Conservation (phyloP, 2,888 invertebrate species). For the Metalampra italica region DNA sequence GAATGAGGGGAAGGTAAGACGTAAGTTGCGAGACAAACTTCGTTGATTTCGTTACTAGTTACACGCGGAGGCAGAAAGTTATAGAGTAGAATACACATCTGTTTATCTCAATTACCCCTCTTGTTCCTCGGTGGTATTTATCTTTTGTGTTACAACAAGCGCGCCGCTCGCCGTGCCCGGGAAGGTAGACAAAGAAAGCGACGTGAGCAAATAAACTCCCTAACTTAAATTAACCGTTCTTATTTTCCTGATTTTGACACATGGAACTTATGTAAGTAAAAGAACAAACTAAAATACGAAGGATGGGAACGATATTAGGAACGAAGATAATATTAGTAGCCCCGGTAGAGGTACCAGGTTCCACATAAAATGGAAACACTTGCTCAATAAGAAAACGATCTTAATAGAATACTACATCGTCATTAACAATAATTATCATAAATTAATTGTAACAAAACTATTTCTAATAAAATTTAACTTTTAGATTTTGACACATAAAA, state of each 20-base stretch:
- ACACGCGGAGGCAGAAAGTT: conserved; percentile 55
- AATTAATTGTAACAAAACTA: too few species aligned
- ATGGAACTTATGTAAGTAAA: conserved; percentile 44
- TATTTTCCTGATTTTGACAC: conserved; percentile 60
- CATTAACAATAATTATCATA: too few species aligned
- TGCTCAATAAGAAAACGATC: too few species aligned
- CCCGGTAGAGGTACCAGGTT: too few species aligned
- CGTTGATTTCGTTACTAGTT: conserved; percentile 58
- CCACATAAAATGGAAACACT: too few species aligned
- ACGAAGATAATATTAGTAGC: conserved; percentile 26
- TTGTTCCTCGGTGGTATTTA: conserved; percentile 65
- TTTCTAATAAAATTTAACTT: too few species aligned
- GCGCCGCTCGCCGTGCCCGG: conserved; percentile 36
- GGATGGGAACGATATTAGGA: background rate
- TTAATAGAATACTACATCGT: too few species aligned
- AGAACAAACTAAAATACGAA: conserved; percentile 23
- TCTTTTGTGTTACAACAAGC: conserved; percentile 64
- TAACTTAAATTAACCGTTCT: conserved; percentile 58
- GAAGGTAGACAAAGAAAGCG: conserved; percentile 61
- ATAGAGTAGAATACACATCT: conserved; percentile 60
- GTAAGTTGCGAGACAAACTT: conserved; percentile 50
- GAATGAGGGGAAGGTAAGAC: conserved; percentile 9
- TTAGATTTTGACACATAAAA: too few species aligned
- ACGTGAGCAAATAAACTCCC: conserved; percentile 59
- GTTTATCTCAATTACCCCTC: conserved; percentile 70